Conservation (phyloP, 1,140 invertebrate genomes). For the Neodiprion pinetum region DNA sequence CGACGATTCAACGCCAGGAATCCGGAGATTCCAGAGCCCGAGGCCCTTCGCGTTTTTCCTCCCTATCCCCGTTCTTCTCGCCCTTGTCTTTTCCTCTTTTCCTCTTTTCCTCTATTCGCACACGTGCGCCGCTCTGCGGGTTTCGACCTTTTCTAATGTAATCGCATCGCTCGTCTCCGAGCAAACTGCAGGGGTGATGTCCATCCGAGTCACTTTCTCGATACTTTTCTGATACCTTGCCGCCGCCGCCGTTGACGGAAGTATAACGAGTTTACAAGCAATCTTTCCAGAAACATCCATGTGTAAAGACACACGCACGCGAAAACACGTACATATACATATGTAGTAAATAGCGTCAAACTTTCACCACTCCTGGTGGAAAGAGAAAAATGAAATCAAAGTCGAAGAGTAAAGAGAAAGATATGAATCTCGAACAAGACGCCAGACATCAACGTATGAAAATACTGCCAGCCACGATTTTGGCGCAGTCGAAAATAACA, state of each 20-base stretch:
- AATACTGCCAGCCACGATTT: no score
- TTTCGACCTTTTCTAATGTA: not conserved
- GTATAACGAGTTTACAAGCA: conserved; percentile 7
- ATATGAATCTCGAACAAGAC: no score
- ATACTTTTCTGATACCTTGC: not conserved
- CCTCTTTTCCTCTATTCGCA: not conserved
- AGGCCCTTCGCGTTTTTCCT: not conserved
- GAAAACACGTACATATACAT: no score
- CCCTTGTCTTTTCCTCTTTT: not conserved
- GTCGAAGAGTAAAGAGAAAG: no score
- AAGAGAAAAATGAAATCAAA: no score
- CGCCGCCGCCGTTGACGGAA: not conserved
- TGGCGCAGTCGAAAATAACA: no score
- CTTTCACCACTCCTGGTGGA: no score
- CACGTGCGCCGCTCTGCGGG: not conserved
- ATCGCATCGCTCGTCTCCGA: not conserved
- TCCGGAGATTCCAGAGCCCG: conserved; percentile 12
- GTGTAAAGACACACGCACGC: no score
- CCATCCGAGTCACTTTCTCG: not conserved
- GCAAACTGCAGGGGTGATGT: not conserved
- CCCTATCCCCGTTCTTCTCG: not conserved
- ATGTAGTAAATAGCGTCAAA: no score
- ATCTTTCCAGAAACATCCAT: not conserved
- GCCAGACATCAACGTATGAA: no score
- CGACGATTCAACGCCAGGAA: conserved; percentile 32